Percentiles rank a stretch among this genome's conserved stretches.
Conservation (phyloP, 2,797 vertebrate species). For the Gymnocypris eckloni region DNA sequence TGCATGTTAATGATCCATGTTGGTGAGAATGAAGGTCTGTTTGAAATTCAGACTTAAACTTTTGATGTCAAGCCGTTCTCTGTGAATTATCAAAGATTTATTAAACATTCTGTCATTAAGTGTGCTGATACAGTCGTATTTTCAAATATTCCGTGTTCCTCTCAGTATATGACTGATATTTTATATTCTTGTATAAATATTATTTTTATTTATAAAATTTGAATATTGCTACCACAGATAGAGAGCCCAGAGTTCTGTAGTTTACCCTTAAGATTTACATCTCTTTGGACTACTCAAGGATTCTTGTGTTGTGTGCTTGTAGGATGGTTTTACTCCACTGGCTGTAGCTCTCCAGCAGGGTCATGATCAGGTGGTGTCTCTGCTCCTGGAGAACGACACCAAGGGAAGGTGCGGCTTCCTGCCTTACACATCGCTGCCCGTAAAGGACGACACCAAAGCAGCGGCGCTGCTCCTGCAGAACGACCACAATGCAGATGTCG, state of each 20-base stretch:
- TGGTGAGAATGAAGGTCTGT: not conserved
- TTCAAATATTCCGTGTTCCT: not conserved
- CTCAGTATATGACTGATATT: not conserved
- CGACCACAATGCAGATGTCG: conserved; percentile 95
- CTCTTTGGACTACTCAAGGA: not conserved
- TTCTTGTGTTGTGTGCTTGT: conserved; percentile 42
- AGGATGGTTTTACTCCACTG: conserved; percentile 98
- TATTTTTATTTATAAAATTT: not conserved
- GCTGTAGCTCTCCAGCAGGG: conserved; percentile 97
- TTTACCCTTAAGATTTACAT: not conserved
- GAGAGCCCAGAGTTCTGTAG: not conserved
- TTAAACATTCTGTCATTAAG: not conserved
- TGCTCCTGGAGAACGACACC: conserved; percentile 96
- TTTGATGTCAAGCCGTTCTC: not conserved
- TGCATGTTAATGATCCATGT: conserved; percentile 39
- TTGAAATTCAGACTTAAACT: not conserved
- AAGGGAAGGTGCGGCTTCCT: conserved; percentile 96
- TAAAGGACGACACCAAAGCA: conserved; percentile 97
- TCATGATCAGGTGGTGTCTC: conserved; percentile 97
- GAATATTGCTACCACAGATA: not conserved
- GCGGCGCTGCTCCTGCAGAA: conserved; percentile 95
- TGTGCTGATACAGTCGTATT: not conserved
- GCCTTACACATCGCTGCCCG: conserved; percentile 96
- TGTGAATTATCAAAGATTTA: not conserved
- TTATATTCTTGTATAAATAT: not conserved